Base-by-base conservation (phyloP, 2,113 vertebrate genomes). In the Todiramphus chloris region DNA sequence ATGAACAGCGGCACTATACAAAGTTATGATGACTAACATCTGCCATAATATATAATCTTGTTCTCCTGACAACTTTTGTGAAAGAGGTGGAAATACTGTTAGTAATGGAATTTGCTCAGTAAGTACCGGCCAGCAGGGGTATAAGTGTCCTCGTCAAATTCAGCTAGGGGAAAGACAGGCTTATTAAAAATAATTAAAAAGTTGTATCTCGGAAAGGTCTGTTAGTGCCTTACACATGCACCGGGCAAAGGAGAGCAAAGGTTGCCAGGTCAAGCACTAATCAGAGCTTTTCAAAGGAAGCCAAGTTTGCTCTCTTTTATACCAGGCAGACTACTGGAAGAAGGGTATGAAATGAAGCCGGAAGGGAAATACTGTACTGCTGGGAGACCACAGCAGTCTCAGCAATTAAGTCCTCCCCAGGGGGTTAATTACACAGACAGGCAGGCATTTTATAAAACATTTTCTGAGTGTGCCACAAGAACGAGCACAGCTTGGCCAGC, bases 381-480 rank as follows among this genome's bases (percentile, higher is more conserved):
- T 41, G 95, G 94, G 86, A 96, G 55, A 91, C 76, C 31, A 48
- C 0, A 35, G 92, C 94, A 95, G 91, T 84, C 94, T 74, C 8
- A 4, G 69, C 90, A 97, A 97, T 97, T 95, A 96, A 94, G 75
- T 46, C 20, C 83, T 96, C 74, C 93, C 94, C 68, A 91, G 93
- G 96, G 95, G 89, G 95, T 94, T 97, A 97, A 98, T 97, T 97
- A 97, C 64, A 53, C 64, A 64, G 55, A 80, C 44, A 77, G 76
- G 28, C 76, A 93, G 67, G 83, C 59, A 37, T 93, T 95, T 93
- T 48, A 89, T 60, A 93, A 91, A 95, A 66, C 0, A 2, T 44
- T 91, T 81, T 96, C 60, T 37, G 62, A 62, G 73, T 39, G 35
- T 80, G 80, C 62, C 87, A 94, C 18, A 82, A 73, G 93, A 96